Evolutionary conservation across 2,113 vertebrate genomes (phyloP).

Genomic region (Garra rufa): DNA sequence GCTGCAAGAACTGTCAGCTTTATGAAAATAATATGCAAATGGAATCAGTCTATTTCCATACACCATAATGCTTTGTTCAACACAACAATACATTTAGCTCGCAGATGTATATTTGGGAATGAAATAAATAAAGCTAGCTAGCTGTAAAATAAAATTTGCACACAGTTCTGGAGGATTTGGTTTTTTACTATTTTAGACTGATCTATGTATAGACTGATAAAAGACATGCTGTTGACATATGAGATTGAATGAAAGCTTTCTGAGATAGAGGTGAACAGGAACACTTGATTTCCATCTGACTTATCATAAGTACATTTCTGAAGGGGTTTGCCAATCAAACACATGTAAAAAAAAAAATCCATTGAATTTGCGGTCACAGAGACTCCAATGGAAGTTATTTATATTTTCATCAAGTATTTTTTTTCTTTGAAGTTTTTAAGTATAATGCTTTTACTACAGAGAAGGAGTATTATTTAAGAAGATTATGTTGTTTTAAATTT

Average conservation of each 20-base stretch:
- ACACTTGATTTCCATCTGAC: not conserved
- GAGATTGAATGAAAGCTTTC: not conserved
- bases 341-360: not conserved
- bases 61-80: not conserved
- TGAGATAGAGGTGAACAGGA: not conserved
- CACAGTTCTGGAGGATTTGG: not conserved
- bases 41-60: not conserved
- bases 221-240: not conserved
- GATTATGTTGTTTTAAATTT: no score
- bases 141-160: not conserved
- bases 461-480: not conserved
- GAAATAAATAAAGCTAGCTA: not conserved
- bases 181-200: not conserved
- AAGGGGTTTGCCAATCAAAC: not conserved
- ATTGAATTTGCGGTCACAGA: no score
- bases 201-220: not conserved
- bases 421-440: no score
- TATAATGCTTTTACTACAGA: no score
- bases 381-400: no score
- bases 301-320: conserved; percentile 4
- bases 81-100: not conserved
- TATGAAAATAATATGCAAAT: conserved; percentile 11
- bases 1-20: not conserved
- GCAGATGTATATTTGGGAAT: not conserved
- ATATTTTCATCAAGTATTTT: no score